Evolutionary conservation across 1,140 invertebrate genomes (phyloP), one percentile per base, ranked within the genome.

Genomic region (Drosophila sp.): DNA sequence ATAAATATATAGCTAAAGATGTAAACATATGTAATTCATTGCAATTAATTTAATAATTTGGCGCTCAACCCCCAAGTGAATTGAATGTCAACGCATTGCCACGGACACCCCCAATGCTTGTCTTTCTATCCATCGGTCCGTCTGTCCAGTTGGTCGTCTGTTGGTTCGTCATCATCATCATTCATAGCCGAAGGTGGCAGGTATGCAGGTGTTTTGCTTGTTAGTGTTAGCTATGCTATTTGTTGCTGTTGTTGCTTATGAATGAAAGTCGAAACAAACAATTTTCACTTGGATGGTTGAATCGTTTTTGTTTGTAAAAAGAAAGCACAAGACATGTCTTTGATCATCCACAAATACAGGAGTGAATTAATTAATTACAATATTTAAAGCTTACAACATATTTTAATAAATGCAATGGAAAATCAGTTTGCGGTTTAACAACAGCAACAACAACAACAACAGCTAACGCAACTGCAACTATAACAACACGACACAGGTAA

Each of bases 351-450:
- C 59, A 16, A 70, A 63, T 48, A 48, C 32, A 38, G 21, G 48
- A 21, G 34, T 71, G 50, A 48, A 50, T 58, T 66, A 41, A 72
- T 66, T 72, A 72, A 72, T 72, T 72, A 72, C 64, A 72, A 67
- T 72, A 66, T 29, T 51, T 67, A 72, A 43, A 21, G 27, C 25
- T 41, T 34, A 53, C 63, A 59, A 50, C 63, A 82, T 73, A 81
- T 59, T 69, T 67, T 81, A 81, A 86, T 77, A 81, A 87, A 75
- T 76, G 75, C 75, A 81, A 78, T 81, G 70, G 51, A 86, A 86
- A 78, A 75, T 66, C 41, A 63, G 43, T 57, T 78, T 86, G 82
- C 63, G 82, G 82, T 86, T 87, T 43, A 72, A 29, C 76, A 80
- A 69, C 54, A 75, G 53, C 53, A 40, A 75, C 48, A 74, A 51